Conservation (phyloP, 2,113 vertebrate genomes). For the Piprites chloris region DNA sequence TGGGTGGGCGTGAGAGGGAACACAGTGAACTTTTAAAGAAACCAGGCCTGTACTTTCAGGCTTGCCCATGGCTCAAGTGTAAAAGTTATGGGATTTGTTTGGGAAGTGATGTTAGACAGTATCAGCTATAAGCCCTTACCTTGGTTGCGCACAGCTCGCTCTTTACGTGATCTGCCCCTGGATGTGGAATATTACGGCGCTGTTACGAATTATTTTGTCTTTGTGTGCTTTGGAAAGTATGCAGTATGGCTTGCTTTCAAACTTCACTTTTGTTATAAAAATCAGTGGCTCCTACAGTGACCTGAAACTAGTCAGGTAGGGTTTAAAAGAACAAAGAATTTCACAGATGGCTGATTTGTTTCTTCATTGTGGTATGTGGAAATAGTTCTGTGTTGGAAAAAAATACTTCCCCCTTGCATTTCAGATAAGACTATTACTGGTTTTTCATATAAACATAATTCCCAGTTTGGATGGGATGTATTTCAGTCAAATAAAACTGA, state of each 20-base stretch:
- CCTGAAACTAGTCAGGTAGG: slow-evolving; percentile 5
- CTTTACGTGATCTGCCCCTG: not conserved
- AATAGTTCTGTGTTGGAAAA: not conserved
- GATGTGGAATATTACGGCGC: not conserved
- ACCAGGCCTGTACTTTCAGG: not conserved
- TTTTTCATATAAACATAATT: not conserved
- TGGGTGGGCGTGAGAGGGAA: not conserved
- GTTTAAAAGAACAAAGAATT: not conserved
- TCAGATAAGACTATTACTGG: not conserved
- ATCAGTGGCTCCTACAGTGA: slow-evolving; percentile 2
- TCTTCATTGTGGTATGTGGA: not conserved
- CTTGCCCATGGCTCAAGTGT: not conserved
- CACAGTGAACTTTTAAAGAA: not conserved
- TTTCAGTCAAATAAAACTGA: not conserved
- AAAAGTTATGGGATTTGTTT: not conserved
- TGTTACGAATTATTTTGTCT: not conserved
- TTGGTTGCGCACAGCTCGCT: not conserved
- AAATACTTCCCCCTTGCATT: not conserved
- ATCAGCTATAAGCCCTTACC: not conserved
- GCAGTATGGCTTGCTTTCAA: slow-evolving; percentile 1
- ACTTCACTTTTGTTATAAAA: not conserved
- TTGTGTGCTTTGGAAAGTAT: slow-evolving; percentile 9
- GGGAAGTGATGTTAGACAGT: not conserved
- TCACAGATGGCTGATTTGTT: not conserved
- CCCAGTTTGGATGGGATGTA: not conserved